These are phyloP conservation scores for Apolygus lucorum DNA, from an alignment of 1,140 invertebrate genomes.

Conservation along the genomic window DNA sequence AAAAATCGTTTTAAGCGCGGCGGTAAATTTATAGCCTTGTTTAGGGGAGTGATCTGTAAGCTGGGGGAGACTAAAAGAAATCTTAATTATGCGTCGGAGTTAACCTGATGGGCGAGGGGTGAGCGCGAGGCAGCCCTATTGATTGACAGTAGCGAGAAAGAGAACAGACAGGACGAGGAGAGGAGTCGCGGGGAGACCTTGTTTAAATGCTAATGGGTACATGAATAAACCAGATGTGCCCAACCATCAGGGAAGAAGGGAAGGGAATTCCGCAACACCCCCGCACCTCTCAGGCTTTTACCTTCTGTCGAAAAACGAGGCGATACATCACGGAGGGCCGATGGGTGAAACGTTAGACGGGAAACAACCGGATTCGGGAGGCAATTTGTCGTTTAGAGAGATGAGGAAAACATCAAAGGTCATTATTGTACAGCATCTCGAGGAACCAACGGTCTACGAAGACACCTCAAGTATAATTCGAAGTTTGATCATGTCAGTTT, in stretches of 20 bases:
- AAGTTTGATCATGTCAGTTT: no score
- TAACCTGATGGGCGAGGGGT: background rate
- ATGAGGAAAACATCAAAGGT: background rate
- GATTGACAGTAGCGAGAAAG: slow-evolving; percentile 17
- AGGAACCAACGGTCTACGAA: no score
- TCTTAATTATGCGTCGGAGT: slow-evolving; percentile 3
- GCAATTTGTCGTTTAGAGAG: background rate
- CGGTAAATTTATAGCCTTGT: background rate
- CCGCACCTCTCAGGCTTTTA: no score
- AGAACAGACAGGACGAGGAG: slow-evolving; percentile 18
- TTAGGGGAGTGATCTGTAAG: slow-evolving; percentile 15
- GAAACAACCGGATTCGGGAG: background rate
- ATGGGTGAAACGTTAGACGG: background rate
- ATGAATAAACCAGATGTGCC: slow-evolving; percentile 16
- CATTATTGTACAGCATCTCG: no score
- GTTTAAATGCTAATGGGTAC: slow-evolving; percentile 18
- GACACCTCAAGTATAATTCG: no score
- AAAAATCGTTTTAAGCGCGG: background rate
- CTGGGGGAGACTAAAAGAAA: slow-evolving; percentile 21
- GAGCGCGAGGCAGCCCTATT: background rate
- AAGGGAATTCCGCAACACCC: background rate
- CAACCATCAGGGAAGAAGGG: slow-evolving; percentile 25
- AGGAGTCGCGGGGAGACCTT: slow-evolving; percentile 22
- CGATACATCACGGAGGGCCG: background rate
- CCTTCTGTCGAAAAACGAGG: no score